phyloP scores from a whole-genome alignment of 2,888 invertebrate species.

The Omphaloscelis lunosa region DNA sequence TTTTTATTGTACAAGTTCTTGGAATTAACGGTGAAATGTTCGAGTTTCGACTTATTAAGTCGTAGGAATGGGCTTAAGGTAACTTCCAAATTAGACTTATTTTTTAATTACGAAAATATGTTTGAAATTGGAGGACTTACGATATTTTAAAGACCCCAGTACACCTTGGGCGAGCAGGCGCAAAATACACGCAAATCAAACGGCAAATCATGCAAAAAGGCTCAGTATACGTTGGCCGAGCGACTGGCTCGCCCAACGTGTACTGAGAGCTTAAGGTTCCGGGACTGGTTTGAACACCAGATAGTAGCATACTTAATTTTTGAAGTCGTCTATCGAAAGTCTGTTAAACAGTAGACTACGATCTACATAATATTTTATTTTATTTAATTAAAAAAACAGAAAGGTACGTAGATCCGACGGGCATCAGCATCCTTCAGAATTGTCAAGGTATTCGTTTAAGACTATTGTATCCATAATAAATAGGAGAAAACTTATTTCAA shows the following conservation, averaged over 20 bases:
- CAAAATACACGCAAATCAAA: no score
- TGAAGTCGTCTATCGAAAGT: neutral
- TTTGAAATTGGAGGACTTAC: neutral
- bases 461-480: neutral
- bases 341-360: neutral
- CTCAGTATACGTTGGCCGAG: no score
- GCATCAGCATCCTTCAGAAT: neutral
- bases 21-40: slow-evolving; percentile 8
- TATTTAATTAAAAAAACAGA: neutral
- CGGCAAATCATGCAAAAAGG: no score
- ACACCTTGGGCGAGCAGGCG: no score
- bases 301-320: neutral
- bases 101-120: neutral
- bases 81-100: neutral
- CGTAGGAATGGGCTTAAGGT: neutral
- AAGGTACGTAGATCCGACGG: neutral
- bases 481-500: neutral
- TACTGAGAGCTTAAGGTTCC: neutral
- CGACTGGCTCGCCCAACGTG: no score
- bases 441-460: neutral
- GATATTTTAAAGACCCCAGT: neutral
- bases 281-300: neutral
- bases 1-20: slow-evolving; percentile 51
- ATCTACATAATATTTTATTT: neutral
- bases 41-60: neutral